Conservation (phyloP, 2,113 vertebrate species). For the Microcebus murinus region DNA sequence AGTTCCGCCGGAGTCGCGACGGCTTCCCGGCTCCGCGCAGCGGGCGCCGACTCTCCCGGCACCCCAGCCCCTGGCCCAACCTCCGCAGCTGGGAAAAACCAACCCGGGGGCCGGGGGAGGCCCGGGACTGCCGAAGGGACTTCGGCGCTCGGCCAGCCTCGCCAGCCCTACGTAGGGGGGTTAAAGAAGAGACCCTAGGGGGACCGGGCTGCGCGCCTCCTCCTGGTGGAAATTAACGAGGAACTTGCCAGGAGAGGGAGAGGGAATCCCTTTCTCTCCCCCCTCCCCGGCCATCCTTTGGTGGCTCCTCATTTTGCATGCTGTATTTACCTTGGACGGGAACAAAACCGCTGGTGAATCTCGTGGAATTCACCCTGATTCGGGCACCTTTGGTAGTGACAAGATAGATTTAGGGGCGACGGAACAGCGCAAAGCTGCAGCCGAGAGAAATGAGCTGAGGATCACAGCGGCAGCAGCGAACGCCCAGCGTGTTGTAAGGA, state of each 20-base stretch:
- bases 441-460: conserved; percentile 1
- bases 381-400: background rate
- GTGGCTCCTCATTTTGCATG: conserved; percentile 67
- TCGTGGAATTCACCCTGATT: conserved; percentile 50
- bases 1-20: conserved; percentile 21
- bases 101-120: conserved; percentile 67
- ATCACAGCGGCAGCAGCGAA: background rate
- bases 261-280: conserved; percentile 66
- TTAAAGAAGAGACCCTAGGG: background rate
- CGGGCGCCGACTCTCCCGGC: conserved; percentile 23
- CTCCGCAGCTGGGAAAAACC: conserved; percentile 82
- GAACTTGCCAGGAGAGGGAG: background rate
- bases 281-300: conserved; percentile 43
- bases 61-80: conserved; percentile 72
- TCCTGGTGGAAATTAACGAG: background rate
- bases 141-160: background rate
- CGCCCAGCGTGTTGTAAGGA: background rate
- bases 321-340: conserved; percentile 60
- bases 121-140: background rate
- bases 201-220: conserved; percentile 1
- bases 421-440: background rate
- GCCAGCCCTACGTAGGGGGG: background rate
- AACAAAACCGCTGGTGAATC: conserved; percentile 29
- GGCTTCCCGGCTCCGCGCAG: background rate
- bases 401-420: background rate